These are phyloP conservation scores for Epinotia bilunana DNA, from an alignment of 2,888 invertebrate species.

Conservation along the genomic window DNA sequence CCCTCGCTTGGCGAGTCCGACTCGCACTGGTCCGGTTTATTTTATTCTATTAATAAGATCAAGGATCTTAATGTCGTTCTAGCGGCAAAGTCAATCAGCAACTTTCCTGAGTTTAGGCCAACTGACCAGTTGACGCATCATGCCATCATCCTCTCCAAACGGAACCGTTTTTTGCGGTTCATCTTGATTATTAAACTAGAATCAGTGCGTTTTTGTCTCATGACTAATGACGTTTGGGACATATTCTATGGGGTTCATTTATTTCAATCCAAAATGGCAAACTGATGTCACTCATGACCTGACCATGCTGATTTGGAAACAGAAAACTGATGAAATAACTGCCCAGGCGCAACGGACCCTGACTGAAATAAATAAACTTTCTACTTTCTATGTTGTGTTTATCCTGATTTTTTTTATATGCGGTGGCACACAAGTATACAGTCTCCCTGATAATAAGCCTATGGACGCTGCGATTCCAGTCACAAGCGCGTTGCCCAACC, in stretches of 20 bases:
- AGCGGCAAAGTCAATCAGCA: background rate
- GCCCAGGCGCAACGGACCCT: too few species aligned
- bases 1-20: too few species aligned
- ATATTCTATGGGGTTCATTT: conserved; percentile 28
- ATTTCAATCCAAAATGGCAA: conserved; percentile 3
- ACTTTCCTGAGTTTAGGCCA: background rate
- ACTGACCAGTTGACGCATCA: conserved; percentile 8
- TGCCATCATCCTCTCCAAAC: conserved; percentile 23
- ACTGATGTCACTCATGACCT: conserved; percentile 25
- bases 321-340: too few species aligned
- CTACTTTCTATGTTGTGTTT: too few species aligned
- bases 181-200: background rate
- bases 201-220: conserved; percentile 22
- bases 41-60: background rate
- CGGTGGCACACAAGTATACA: too few species aligned
- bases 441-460: too few species aligned
- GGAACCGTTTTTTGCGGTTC: conserved; percentile 20
- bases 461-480: too few species aligned
- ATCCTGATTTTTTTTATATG: too few species aligned
- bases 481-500: too few species aligned
- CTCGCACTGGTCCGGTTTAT: too few species aligned
- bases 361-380: too few species aligned
- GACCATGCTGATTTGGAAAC: background rate
- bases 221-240: conserved; percentile 36
- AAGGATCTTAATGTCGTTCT: background rate